phyloP scores from a whole-genome alignment of 2,113 vertebrate species.

The Elaphurus davidianus region DNA sequence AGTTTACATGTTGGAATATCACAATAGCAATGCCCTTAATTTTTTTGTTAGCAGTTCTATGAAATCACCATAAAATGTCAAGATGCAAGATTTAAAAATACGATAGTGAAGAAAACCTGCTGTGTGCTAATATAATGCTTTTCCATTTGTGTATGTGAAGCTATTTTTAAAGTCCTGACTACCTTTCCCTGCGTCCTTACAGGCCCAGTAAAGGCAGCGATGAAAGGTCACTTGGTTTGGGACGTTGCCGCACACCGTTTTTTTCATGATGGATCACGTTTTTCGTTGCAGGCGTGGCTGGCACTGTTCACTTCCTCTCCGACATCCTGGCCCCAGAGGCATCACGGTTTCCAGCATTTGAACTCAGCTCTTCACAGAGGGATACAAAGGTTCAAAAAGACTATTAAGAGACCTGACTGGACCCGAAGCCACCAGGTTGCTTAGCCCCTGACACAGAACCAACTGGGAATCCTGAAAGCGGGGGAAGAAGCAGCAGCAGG shows the following conservation, averaged over 20 bases:
- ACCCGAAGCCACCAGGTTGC: conserved; percentile 66
- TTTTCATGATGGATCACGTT: not conserved
- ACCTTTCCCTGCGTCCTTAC: not conserved
- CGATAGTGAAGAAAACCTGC: not conserved
- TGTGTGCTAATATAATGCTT: not conserved
- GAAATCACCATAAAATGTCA: not conserved
- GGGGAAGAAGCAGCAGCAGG: not conserved
- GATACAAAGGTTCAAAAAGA: conserved; percentile 76
- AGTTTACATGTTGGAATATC: not conserved
- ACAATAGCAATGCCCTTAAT: not conserved
- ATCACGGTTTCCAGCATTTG: conserved; percentile 94
- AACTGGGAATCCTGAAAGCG: not conserved
- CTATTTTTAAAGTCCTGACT: not conserved
- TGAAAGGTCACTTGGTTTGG: too few relatives aligned
- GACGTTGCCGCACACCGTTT: not conserved
- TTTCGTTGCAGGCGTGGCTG: conserved; percentile 92
- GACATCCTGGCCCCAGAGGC: conserved; percentile 89
- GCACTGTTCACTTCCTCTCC: conserved; percentile 94
- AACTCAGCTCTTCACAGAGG: conserved; percentile 85
- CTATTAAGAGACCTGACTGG: conserved; percentile 53
- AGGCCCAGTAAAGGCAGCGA: not conserved
- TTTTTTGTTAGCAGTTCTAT: not conserved
- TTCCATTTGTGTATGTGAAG: not conserved
- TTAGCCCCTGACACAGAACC: conserved; percentile 71
- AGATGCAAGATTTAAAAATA: not conserved